phyloP scores from a whole-genome alignment of 1,140 invertebrate genomes.

The Eurosta solidaginis region DNA sequence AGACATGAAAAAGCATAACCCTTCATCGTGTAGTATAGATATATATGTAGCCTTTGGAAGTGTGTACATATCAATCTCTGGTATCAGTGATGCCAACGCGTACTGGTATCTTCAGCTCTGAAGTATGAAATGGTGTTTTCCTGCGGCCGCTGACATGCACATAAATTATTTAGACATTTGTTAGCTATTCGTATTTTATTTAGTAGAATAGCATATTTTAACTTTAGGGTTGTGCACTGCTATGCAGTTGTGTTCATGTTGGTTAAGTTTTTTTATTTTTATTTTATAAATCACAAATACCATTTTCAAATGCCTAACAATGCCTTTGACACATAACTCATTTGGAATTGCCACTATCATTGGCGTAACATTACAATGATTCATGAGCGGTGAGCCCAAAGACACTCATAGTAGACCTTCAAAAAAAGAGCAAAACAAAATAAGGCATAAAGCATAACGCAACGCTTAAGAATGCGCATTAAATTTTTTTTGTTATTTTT shows the following conservation, averaged over 20 bases:
- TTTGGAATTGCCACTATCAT: slow-evolving; percentile 3
- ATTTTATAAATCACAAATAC: not conserved
- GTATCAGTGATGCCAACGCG: not conserved
- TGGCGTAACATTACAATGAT: slow-evolving; percentile 2
- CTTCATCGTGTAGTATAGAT: not conserved
- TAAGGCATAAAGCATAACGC: not conserved
- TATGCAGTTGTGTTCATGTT: not conserved
- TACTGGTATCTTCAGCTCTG: no score
- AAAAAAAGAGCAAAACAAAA: not conserved
- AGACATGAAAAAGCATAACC: not conserved
- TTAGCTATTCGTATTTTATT: slow-evolving; percentile 11
- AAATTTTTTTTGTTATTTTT: not conserved
- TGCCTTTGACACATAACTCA: not conserved
- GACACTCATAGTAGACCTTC: slow-evolving; percentile 6
- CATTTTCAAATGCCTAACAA: not conserved
- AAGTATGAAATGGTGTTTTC: slow-evolving; percentile 16
- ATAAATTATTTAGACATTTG: slow-evolving; percentile 26
- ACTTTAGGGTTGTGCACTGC: not conserved
- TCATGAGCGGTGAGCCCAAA: not conserved
- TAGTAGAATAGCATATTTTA: not conserved
- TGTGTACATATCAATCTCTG: not conserved
- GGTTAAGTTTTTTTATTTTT: no score
- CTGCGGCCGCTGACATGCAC: slow-evolving; percentile 14
- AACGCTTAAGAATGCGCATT: not conserved
- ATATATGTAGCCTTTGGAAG: no score